A percentile compares a stretch with the other conserved stretches of the same genome.
Evolutionary conservation across 2,888 invertebrate species (phyloP).

Genomic region (Rhodophaea formosa): DNA sequence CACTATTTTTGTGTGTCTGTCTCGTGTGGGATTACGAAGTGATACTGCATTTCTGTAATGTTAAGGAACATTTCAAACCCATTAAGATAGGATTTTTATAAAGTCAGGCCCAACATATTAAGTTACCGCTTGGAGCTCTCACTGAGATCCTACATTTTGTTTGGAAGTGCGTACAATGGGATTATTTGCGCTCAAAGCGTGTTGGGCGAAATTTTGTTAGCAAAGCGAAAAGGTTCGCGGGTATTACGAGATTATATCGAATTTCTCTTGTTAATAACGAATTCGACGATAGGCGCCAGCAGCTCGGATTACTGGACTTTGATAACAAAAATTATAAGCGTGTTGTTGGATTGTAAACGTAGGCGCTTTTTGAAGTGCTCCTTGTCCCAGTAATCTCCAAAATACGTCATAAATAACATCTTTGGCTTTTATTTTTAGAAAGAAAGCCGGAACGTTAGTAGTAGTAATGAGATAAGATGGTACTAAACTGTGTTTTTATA

Average conservation of each 20-base stretch:
- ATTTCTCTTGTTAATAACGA: slow-evolving; percentile 34
- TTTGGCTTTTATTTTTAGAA: too few relatives aligned
- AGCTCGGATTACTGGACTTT: slow-evolving; percentile 37
- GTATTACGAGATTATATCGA: slow-evolving; percentile 43
- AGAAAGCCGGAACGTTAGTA: too few relatives aligned
- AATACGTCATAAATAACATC: too few relatives aligned
- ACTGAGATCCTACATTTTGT: not conserved
- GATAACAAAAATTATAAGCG: slow-evolving; percentile 18
- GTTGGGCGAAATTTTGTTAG: slow-evolving; percentile 44
- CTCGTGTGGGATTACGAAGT: too few relatives aligned
- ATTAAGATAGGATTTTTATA: not conserved
- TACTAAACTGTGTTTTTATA: too few relatives aligned
- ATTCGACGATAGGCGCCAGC: slow-evolving; percentile 34
- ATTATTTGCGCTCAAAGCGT: slow-evolving; percentile 42
- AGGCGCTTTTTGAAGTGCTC: too few relatives aligned
- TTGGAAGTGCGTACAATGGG: slow-evolving; percentile 38
- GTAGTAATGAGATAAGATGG: too few relatives aligned
- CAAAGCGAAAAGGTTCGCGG: slow-evolving; percentile 35
- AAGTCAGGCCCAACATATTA: not conserved
- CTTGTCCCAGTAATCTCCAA: too few relatives aligned
- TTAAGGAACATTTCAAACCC: too few relatives aligned
- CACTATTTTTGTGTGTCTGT: too few relatives aligned
- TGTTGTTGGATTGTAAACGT: not conserved
- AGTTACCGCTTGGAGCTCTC: not conserved
- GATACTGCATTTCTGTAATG: too few relatives aligned